Evolutionary conservation across 1,140 invertebrate species (phyloP).

Genomic region (Probaryconus sp.): DNA sequence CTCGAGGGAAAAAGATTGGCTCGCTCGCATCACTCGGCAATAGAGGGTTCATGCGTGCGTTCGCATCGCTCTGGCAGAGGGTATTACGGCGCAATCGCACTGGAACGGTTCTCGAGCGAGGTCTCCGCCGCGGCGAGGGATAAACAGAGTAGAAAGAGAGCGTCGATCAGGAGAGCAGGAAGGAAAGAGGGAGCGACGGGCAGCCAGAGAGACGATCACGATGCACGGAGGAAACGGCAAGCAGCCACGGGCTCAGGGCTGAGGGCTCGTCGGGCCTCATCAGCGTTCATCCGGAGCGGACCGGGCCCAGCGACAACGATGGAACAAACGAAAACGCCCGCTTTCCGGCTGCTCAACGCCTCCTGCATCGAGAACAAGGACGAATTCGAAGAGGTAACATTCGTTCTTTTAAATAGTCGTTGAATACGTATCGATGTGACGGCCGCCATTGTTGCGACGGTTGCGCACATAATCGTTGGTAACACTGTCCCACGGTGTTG

Average conservation of each 20-base stretch:
- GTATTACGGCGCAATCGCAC: slow-evolving; percentile 77
- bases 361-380: slow-evolving; percentile 89
- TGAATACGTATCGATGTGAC: slow-evolving; percentile 72
- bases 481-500: slow-evolving; percentile 63
- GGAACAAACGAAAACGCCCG: slow-evolving; percentile 71
- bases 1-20: no score
- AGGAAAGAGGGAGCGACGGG: slow-evolving; percentile 60
- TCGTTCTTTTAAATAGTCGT: slow-evolving; percentile 71
- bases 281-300: slow-evolving; percentile 56
- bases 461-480: slow-evolving; percentile 68
- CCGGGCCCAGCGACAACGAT: slow-evolving; percentile 59
- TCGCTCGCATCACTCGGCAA: no score
- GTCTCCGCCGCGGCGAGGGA: slow-evolving; percentile 65
- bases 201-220: slow-evolving; percentile 73
- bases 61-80: no score
- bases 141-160: slow-evolving; percentile 71
- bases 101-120: slow-evolving; percentile 70
- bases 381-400: slow-evolving; percentile 89
- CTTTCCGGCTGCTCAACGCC: slow-evolving; percentile 79
- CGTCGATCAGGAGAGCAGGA: slow-evolving; percentile 43
- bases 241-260: slow-evolving; percentile 74
- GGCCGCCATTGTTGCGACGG: slow-evolving; percentile 74
- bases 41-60: no score
- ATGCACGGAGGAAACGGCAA: slow-evolving; percentile 76
- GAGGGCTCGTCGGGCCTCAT: slow-evolving; percentile 69